These are phyloP conservation scores for Fragum whitleyi DNA, from an alignment of 2,888 invertebrate genomes.

Conservation along the genomic window DNA sequence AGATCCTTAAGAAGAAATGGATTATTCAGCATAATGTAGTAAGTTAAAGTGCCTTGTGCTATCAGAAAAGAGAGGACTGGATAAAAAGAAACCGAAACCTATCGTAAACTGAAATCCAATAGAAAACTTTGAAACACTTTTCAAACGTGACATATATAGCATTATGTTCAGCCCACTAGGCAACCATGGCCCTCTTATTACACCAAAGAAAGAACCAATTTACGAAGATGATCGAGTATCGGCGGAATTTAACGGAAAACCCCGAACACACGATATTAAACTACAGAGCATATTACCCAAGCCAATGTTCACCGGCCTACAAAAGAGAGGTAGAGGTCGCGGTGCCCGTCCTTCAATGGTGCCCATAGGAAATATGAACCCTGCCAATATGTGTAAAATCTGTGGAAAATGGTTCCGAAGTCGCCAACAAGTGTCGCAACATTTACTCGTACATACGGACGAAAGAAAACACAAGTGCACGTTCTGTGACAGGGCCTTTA, in stretches of 20 bases:
- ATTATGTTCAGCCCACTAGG: background rate
- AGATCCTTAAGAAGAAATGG: no score
- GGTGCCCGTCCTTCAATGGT: background rate
- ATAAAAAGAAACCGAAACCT: no score
- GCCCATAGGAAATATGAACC: background rate
- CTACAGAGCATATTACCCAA: background rate
- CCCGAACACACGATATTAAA: background rate
- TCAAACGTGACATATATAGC: no score
- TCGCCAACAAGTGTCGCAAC: conserved; percentile 98
- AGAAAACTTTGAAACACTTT: no score
- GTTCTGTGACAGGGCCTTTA: conserved; percentile 98
- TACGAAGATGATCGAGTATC: background rate
- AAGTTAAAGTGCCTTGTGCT: no score
- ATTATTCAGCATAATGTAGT: no score
- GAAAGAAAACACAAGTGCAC: conserved; percentile 99
- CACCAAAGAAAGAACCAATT: background rate
- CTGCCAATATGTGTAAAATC: conserved; percentile 25
- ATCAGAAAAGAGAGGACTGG: no score
- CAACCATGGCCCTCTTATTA: background rate
- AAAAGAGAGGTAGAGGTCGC: background rate
- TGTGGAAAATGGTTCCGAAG: conserved; percentile 98
- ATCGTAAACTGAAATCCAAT: no score
- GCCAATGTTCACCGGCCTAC: background rate
- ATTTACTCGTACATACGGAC: conserved; percentile 98
- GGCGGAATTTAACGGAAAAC: background rate